A percentile compares a stretch with the other conserved stretches of the same genome.
These are phyloP conservation scores for Phalera bucephala DNA, from an alignment of 2,888 invertebrate species.

Conservation along the genomic window DNA sequence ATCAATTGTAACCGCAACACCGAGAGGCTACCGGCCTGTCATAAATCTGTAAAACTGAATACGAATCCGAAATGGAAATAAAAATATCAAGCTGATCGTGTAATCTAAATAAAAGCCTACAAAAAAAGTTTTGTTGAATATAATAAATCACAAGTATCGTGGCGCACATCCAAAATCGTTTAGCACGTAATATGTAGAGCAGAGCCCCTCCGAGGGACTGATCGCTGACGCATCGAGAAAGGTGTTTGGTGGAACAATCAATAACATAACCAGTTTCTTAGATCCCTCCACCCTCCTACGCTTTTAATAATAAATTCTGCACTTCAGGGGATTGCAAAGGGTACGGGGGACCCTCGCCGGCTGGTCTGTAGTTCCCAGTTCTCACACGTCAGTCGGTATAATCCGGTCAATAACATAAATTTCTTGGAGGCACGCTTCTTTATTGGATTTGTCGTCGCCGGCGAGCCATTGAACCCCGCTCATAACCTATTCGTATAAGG, in stretches of 20 bases:
- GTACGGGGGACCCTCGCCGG: constrained; percentile 42
- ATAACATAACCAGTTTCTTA: constrained; percentile 56
- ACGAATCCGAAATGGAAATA: constrained; percentile 12
- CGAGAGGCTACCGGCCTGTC: constrained; percentile 16
- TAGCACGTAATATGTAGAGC: constrained; percentile 68
- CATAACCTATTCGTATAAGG: constrained; percentile 55
- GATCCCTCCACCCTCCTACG: constrained; percentile 47
- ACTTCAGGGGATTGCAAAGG: constrained; percentile 32
- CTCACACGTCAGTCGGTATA: constrained; percentile 72
- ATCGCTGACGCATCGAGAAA: constrained; percentile 72
- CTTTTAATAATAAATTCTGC: constrained; percentile 31
- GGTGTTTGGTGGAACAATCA: constrained; percentile 73
- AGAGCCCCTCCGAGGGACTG: constrained; percentile 52
- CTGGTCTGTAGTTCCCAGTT: constrained; percentile 51
- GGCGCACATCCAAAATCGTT: constrained; percentile 58
- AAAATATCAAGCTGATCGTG: constrained; percentile 10
- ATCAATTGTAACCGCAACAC: constrained; percentile 20
- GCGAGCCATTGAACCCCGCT: constrained; percentile 60
- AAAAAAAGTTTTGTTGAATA: constrained; percentile 22
- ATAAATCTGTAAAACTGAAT: constrained; percentile 19
- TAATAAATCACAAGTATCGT: constrained; percentile 51
- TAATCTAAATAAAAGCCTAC: constrained; percentile 9
- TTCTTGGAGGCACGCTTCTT: constrained; percentile 70
- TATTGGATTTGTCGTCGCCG: constrained; percentile 74
- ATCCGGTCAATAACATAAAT: constrained; percentile 80